These are phyloP conservation scores for Lampropteryx suffumata DNA, from an alignment of 2,888 invertebrate genomes.

Conservation along the genomic window DNA sequence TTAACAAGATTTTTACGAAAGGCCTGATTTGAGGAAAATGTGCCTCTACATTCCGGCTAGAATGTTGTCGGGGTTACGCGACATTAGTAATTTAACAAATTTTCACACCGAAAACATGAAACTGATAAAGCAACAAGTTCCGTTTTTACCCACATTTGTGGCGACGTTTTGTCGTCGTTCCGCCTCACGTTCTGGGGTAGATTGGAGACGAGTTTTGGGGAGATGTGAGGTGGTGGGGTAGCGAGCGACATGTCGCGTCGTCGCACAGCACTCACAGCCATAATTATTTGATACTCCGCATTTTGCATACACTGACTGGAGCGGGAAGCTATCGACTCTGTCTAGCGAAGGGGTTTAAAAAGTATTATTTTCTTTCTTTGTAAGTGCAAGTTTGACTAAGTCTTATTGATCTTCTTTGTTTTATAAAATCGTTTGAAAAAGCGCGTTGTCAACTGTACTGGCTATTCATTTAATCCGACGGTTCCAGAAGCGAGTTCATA, in stretches of 20 bases:
- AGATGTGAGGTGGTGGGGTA: conserved; percentile 29
- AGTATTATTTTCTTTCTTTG: conserved; percentile 42
- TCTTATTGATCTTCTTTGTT: conserved; percentile 1
- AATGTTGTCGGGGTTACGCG: conserved; percentile 39
- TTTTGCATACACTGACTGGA: conserved; percentile 56
- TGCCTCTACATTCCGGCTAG: conserved; percentile 30
- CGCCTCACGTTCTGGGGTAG: conserved; percentile 43
- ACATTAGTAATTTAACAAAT: conserved; percentile 53
- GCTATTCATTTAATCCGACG: conserved; percentile 15
- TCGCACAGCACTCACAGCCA: conserved; percentile 62
- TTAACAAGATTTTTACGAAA: conserved; percentile 23
- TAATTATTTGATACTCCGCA: conserved; percentile 79
- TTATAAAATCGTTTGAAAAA: conserved; percentile 4
- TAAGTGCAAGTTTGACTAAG: conserved; percentile 44
- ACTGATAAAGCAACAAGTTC: conserved; percentile 77
- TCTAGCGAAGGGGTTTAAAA: conserved; percentile 46
- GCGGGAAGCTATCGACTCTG: conserved; percentile 69
- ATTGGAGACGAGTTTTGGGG: conserved; percentile 37
- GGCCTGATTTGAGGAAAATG: conserved; percentile 18
- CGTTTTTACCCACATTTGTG: conserved; percentile 68
- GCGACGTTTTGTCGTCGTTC: conserved; percentile 60
- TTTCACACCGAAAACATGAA: conserved; percentile 60
- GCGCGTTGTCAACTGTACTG: conserved; percentile 10
- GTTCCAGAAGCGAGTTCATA: conserved; percentile 23
- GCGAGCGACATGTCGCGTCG: conserved; percentile 50